Evolutionary conservation across 2,113 vertebrate genomes (phyloP), one percentile per base, ranked within the genome.

Genomic region (Hymenochirus boettgeri): DNA sequence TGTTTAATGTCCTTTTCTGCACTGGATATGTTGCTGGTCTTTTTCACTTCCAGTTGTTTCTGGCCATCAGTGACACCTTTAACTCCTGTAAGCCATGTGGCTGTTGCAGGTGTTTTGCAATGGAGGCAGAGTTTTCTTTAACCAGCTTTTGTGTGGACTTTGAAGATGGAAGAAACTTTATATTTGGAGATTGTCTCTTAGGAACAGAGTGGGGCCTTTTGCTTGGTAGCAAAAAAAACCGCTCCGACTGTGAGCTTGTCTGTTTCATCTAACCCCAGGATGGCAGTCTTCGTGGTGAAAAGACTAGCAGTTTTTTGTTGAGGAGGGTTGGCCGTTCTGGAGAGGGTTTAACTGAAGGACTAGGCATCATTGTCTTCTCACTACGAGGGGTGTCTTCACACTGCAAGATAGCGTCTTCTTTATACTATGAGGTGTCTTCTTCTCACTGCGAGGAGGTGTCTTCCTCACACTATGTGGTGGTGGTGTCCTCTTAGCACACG

Each of bases 181-280:
- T 31, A 66, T 75, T 73, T 15, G 47, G 12, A n/a, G n/a, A 2
- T 0, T 17, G 1, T 26, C 75, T 83, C 70, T 76, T 81, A 1
- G 62, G 27, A n/a, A 37, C 63, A 57, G 61, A 65, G 29, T 65
- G 71, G 0, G 80, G 69, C 61, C 80, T 96, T 81, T 88, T 98
- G 5, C 80, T 76, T n/a, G 1, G 85, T 82, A 5, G 74, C 48
- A 48, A 97, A 98, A 78, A 97, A 97, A 1, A 93, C 94, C 0
- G 95, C 94, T 29, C 95, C 93, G 4, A 86, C 51, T 24, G 89
- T 86, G 15, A 98, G 82, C 48, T 86, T 94, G 2, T 90, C 1
- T 86, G 88, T 55, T 91, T 92, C 23, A 83, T 75, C 31, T 81
- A 89, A 74, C 72, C 83, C 87, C 62, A 89, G 73, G 54, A 96